Percentiles rank a stretch among this genome's conserved stretches.
Conservation (phyloP, 2,888 invertebrate species). For the Achlya flavicornis region DNA sequence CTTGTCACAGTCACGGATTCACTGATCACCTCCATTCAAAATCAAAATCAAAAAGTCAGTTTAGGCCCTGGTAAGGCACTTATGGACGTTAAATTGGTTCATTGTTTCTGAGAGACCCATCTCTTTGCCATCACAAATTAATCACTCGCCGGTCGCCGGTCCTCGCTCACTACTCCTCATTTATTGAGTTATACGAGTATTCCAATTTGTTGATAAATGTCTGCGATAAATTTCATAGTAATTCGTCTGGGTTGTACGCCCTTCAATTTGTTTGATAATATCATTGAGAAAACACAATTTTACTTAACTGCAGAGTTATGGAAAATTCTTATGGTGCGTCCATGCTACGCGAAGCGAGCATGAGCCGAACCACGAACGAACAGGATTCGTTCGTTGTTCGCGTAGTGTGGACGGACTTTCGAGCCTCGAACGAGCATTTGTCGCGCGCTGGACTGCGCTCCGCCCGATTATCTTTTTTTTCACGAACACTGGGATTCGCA, state of each 20-base stretch:
- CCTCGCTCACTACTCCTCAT: background rate
- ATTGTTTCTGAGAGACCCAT: background rate
- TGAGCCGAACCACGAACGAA: no score
- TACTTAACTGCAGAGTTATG: background rate
- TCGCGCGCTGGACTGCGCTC: no score
- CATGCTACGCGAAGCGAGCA: no score
- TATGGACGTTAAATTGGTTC: no score
- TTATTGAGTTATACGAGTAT: background rate
- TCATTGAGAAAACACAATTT: background rate
- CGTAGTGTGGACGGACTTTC: no score
- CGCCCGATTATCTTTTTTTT: no score
- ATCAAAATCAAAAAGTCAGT: no score
- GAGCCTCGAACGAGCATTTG: no score
- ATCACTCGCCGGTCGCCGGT: background rate
- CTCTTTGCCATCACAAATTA: background rate
- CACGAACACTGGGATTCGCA: no score
- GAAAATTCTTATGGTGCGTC: background rate
- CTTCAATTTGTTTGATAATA: background rate
- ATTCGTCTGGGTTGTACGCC: background rate
- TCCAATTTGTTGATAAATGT: constrained; percentile 5
- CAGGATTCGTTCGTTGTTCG: no score
- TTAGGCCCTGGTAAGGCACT: no score
- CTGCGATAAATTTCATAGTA: background rate
- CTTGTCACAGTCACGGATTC: background rate
- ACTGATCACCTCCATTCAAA: background rate